phyloP scores from a whole-genome alignment of 2,113 vertebrate genomes.

The Chamaea fasciata region DNA sequence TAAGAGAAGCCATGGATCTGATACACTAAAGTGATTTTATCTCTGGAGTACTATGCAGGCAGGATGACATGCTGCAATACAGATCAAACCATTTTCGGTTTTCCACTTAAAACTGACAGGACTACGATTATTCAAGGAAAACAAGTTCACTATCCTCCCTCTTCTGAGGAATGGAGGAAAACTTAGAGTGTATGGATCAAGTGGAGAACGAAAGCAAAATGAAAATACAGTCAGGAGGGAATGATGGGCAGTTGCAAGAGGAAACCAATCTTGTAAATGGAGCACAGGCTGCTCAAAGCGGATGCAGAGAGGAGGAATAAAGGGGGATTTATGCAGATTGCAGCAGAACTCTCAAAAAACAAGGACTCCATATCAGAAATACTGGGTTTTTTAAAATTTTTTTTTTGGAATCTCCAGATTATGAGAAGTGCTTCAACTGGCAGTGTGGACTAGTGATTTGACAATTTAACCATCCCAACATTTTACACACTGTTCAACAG shows the following conservation, averaged over 20 bases:
- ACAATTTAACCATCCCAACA: not conserved
- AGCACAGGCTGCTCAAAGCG: not conserved
- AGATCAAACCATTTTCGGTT: not conserved
- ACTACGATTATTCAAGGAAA: not conserved
- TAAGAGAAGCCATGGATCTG: not conserved
- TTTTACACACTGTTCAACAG: not conserved
- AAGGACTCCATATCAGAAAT: not conserved
- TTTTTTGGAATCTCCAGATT: not conserved
- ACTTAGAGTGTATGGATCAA: not conserved
- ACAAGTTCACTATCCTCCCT: slow-evolving; percentile 22
- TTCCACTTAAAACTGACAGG: not conserved
- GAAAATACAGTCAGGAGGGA: not conserved
- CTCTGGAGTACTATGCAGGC: not conserved
- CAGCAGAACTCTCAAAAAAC: not conserved
- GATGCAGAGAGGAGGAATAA: not conserved
- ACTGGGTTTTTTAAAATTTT: no score
- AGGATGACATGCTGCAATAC: not conserved
- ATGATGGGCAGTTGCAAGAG: not conserved
- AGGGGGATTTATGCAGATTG: not conserved
- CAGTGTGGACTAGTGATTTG: not conserved
- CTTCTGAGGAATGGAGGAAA: not conserved
- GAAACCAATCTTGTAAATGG: slow-evolving; percentile 32
- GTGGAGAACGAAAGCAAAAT: not conserved
- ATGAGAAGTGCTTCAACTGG: not conserved
- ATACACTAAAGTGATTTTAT: not conserved